Base-by-base conservation (phyloP, 1,140 invertebrate genomes). In the Saccostrea cuccullata region DNA sequence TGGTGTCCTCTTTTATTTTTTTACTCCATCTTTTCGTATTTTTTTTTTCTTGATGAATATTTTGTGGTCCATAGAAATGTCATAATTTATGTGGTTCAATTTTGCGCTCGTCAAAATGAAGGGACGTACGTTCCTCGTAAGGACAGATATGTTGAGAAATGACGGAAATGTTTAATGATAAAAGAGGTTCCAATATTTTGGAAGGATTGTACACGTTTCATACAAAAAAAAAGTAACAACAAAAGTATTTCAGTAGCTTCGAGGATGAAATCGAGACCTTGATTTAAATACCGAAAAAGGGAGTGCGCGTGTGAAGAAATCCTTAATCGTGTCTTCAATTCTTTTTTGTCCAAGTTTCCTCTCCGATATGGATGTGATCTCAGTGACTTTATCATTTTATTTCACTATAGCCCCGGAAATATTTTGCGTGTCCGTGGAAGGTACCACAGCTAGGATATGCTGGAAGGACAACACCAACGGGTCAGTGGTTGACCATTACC, bases 381-480 rank as follows among this genome's bases (percentile, higher is more conserved):
- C 87, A n/a, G 55, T 88, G 30, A 90, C 87, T 20, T 26, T 88
- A 17, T 77, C 87, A 47, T 88, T 88, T 58, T 88, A 88, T 85
- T 90, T 88, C 40, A 87, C 86, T 26, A 58, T 88, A 88, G 89
- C 87, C 17, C 88, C 87, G 23, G 87, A 89, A 70, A 88, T 88
- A 26, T 90, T 90, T 36, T 90, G 87, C 86, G 86, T 88, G 36
- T 86, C 86, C 17, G 86, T 88, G 17, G 86, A 90, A n/a, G 86
- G 86, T 20, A 67, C 84, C 0, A 87, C 64, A 58, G 87, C 90
- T 58, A 77, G 84, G 15, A 89, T 90, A 26, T 90, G 90, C 73
- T 90, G 90, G 90, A 89, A 90, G 56, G 88, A 89, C 26, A 88
- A 88, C 0, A 87, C 88, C 64, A 86, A 89, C n/a, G 86, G 86